Conservation (phyloP, 2,113 vertebrate genomes). For the Coptodon bakossiorum region DNA sequence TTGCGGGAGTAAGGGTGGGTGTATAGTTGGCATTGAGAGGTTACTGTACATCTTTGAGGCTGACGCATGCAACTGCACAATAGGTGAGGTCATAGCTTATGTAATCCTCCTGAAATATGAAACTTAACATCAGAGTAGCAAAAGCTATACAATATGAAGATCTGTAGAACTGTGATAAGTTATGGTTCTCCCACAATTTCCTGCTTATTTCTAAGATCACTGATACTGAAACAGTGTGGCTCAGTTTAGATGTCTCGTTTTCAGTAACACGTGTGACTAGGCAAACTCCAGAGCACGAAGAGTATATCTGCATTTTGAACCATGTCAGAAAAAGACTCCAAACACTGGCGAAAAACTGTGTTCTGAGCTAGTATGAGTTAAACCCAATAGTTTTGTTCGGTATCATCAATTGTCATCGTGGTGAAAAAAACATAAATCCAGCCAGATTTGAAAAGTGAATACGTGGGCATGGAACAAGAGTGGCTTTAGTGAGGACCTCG, state of each 20-base stretch:
- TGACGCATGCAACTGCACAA: background rate
- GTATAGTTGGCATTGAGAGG: background rate
- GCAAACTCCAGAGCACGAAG: background rate
- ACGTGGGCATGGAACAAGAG: background rate
- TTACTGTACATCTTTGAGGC: background rate
- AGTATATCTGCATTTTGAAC: background rate
- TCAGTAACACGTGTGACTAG: background rate
- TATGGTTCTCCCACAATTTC: background rate
- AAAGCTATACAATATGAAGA: background rate
- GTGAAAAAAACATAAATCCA: background rate
- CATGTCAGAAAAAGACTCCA: background rate
- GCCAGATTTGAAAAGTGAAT: background rate
- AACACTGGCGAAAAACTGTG: background rate
- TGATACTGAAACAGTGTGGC: fast-evolving
- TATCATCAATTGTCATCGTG: background rate
- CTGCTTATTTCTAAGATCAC: background rate
- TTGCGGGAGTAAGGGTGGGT: background rate
- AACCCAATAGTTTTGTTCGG: background rate
- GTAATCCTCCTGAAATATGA: background rate
- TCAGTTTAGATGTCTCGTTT: background rate
- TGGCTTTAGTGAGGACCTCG: background rate
- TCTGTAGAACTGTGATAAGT: fast-evolving
- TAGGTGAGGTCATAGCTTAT: background rate
- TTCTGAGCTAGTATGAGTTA: background rate
- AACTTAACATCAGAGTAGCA: background rate